A percentile compares a stretch with the other conserved stretches of the same genome.
These are phyloP conservation scores for Psophia crepitans DNA, from an alignment of 2,113 vertebrate species.

Conservation along the genomic window DNA sequence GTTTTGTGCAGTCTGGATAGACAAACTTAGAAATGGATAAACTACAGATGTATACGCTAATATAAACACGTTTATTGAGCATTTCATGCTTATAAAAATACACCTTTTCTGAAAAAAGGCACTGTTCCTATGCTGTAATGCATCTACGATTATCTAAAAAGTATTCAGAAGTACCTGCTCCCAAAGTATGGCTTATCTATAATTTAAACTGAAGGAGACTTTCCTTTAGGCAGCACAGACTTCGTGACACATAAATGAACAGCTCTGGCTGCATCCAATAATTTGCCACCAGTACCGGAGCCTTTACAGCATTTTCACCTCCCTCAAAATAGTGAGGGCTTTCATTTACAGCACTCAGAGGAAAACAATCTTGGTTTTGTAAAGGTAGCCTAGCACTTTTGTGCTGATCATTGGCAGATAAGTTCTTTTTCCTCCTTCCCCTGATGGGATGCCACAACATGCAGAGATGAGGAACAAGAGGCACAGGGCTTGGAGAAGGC, in stretches of 20 bases:
- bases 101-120: not conserved
- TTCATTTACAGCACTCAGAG: not conserved
- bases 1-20: not conserved
- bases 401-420: not conserved
- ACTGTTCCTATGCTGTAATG: not conserved
- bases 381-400: not conserved
- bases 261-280: not conserved
- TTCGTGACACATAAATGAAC: not conserved
- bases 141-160: not conserved
- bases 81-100: not conserved
- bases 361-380: not conserved
- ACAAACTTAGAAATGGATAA: not conserved
- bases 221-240: not conserved
- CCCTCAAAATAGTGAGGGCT: not conserved
- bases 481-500: not conserved
- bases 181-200: not conserved
- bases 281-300: not conserved
- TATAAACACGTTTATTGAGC: not conserved
- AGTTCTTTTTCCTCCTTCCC: not conserved
- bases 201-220: slow-evolving; percentile 4
- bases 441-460: not conserved
- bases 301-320: not conserved
- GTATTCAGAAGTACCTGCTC: not conserved
- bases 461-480: not conserved
- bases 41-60: not conserved